Evolutionary conservation across 2,113 vertebrate genomes (phyloP).

Genomic region (Pogonocichla stellata): DNA sequence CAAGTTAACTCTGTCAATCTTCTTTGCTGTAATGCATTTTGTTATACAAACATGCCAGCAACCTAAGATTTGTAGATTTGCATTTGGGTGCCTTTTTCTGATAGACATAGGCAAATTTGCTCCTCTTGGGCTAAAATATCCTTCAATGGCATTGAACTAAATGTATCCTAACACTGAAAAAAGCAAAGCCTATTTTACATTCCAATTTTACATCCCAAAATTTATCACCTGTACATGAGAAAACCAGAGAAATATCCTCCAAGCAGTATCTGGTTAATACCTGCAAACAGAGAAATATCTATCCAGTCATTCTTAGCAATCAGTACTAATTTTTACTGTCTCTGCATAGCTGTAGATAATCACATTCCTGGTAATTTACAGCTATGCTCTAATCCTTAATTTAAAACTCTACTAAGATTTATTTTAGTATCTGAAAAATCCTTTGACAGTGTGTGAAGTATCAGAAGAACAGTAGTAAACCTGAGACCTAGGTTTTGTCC

Average conservation of each 20-base stretch:
- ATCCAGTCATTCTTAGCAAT: not conserved
- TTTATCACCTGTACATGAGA: not conserved
- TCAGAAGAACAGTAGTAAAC: not conserved
- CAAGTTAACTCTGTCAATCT: slow-evolving; percentile 54
- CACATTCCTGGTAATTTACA: slow-evolving; percentile 28
- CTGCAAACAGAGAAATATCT: not conserved
- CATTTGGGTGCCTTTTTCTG: not conserved
- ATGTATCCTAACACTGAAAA: not conserved
- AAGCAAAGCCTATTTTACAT: not conserved
- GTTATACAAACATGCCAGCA: not conserved
- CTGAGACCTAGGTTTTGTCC: not conserved
- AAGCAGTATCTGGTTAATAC: not conserved
- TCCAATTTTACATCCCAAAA: not conserved
- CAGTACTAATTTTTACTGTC: not conserved
- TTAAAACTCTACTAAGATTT: slow-evolving; percentile 6
- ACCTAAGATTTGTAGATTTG: not conserved
- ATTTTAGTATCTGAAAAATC: not conserved
- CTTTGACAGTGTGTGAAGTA: slow-evolving; percentile 11
- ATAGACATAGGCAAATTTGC: not conserved
- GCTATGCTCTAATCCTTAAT: not conserved
- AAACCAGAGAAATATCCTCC: not conserved
- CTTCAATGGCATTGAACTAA: not conserved
- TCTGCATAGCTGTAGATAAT: not conserved
- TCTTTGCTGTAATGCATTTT: slow-evolving; percentile 30
- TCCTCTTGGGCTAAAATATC: not conserved